Percentiles rank a stretch among this genome's conserved stretches.
phyloP scores from a whole-genome alignment of 2,888 invertebrate genomes.

The Nesidiocoris tenuis region DNA sequence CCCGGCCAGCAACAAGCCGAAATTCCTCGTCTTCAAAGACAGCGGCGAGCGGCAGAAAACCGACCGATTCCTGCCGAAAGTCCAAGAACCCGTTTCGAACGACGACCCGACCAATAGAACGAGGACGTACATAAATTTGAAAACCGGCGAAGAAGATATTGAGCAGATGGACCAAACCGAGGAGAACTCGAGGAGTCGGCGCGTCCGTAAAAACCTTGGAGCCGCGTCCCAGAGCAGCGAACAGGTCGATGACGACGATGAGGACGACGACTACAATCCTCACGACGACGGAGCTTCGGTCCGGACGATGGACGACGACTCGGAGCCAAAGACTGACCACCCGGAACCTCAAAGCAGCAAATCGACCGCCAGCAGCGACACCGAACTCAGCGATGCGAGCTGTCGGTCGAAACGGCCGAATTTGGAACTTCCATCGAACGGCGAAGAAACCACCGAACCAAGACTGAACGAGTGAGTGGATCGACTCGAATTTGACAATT shows the following conservation, averaged over 20 bases:
- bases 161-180: slow-evolving; percentile 42
- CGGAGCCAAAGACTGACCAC: neutral
- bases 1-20: slow-evolving; percentile 46
- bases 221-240: slow-evolving; percentile 1
- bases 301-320: slow-evolving; percentile 5
- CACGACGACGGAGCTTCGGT: neutral
- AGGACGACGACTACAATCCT: neutral
- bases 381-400: slow-evolving; percentile 19
- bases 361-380: slow-evolving; percentile 20
- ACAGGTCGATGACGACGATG: neutral
- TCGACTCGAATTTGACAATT: neutral
- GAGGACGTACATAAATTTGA: slow-evolving; percentile 47
- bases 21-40: slow-evolving; percentile 52
- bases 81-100: slow-evolving; percentile 27
- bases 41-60: slow-evolving; percentile 46
- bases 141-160: slow-evolving; percentile 48
- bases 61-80: slow-evolving; percentile 47
- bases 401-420: slow-evolving; percentile 1
- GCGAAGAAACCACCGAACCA: neutral
- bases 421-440: neutral
- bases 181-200: neutral
- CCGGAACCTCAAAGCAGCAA: slow-evolving; percentile 8
- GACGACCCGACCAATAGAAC: slow-evolving; percentile 39
- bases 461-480: slow-evolving; percentile 27
- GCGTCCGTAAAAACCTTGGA: neutral